phyloP scores from a whole-genome alignment of 2,113 vertebrate species.

The Bombycilla garrulus region DNA sequence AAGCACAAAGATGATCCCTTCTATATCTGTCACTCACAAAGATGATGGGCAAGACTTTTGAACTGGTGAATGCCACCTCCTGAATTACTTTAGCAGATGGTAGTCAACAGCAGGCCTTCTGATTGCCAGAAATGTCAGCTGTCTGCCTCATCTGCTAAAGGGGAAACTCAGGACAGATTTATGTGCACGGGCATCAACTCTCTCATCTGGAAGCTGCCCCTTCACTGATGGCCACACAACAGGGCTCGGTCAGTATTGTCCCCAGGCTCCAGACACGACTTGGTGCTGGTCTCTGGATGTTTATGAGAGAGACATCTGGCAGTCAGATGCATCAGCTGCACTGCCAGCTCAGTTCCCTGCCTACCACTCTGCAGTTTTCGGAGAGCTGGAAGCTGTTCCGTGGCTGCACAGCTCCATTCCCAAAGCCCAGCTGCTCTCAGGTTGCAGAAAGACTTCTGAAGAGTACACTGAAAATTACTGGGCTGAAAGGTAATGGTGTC shows the following conservation, averaged over 20 bases:
- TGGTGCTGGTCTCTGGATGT: neutral
- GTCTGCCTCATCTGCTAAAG: neutral
- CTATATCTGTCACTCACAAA: neutral
- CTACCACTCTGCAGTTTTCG: neutral
- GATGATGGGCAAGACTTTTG: neutral
- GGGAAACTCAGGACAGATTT: neutral
- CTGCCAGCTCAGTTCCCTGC: neutral
- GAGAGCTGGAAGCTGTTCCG: neutral
- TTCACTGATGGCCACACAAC: neutral
- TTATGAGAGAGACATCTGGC: neutral
- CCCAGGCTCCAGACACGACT: neutral
- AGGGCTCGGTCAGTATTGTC: neutral
- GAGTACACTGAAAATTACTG: neutral
- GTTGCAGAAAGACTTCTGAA: neutral
- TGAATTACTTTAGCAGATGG: neutral
- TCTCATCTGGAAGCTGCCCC: neutral
- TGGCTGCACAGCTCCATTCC: neutral
- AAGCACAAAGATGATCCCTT: neutral
- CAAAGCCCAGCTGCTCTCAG: neutral
- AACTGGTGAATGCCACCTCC: neutral
- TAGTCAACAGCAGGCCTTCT: neutral
- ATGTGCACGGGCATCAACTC: rapidly evolving
- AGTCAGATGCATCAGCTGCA: neutral
- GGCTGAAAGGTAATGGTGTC: neutral
- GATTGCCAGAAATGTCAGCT: neutral